Evolutionary conservation across 2,797 vertebrate species (phyloP), one percentile per base, ranked within the genome.

Genomic region (Staurois parvus): DNA sequence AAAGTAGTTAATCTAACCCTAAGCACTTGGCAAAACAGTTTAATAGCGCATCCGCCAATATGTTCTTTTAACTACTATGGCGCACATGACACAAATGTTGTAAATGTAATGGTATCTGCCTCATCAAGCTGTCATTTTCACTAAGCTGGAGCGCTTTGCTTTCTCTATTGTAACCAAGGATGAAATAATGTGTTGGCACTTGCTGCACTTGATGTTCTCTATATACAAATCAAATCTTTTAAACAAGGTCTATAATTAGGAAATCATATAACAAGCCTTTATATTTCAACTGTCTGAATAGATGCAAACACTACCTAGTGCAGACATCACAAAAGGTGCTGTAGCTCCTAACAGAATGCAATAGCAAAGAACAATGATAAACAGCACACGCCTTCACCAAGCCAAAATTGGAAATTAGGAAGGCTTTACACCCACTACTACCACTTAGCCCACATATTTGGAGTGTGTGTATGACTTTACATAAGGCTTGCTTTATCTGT

Each of bases 71-170:
- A 87, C 80, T 86, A 84, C 81, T 69, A 70, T 83, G 69, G 85
- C 48, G 76, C 67, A 87, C 81, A 79, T 79, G 85, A 84, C 76
- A 87, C 81, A 87, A 83, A 86, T 83, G 85, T 64, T 83, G 80
- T 84, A 87, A 87, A 79, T 19, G 48, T 87, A 87, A 87, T 87
- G 76, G 70, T 87, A 75, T 87, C 80, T 79, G 85, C 85, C 85
- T 87, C 85, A 79, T 83, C 85, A 87, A 87, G 85, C 85, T 87
- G 81, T 87, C 85, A 83, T 84, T 84, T 79, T 29, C 81, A 83
- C 76, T 75, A 87, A 79, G 64, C 81, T 74, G 81, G 30, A 87
- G 68, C 59, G 85, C 59, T 69, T 78, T 75, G 85, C 81, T 68
- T 83, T 83, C 85, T 79, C 78, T 83, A 74, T 84, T 87, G 85